phyloP scores from a whole-genome alignment of 2,113 vertebrate genomes.

The Mus musculus region GRCm39 chr3:127043001-127043500 shows the following conservation, averaged over 20 bases:
- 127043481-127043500: not conserved
- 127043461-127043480: conserved; percentile 6
- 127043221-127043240: not conserved
- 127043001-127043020: not conserved
- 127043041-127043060: not conserved
- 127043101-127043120: not conserved
- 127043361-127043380: not conserved
- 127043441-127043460: not conserved
- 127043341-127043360: not conserved
- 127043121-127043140: not conserved
- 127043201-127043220: not conserved
- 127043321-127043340: not conserved
- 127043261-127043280: not conserved
- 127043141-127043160: not conserved
- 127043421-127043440: not conserved
- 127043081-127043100: not conserved
- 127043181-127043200: not conserved
- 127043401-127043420: not conserved
- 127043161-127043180: fast-evolving
- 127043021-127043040: not conserved
- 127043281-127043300: not conserved
- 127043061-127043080: not conserved
- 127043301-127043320: not conserved
- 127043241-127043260: too few relatives aligned
- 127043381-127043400: conserved; percentile 20